Conservation (phyloP, 2,888 invertebrate species). For the Iphiclides podalirius region DNA sequence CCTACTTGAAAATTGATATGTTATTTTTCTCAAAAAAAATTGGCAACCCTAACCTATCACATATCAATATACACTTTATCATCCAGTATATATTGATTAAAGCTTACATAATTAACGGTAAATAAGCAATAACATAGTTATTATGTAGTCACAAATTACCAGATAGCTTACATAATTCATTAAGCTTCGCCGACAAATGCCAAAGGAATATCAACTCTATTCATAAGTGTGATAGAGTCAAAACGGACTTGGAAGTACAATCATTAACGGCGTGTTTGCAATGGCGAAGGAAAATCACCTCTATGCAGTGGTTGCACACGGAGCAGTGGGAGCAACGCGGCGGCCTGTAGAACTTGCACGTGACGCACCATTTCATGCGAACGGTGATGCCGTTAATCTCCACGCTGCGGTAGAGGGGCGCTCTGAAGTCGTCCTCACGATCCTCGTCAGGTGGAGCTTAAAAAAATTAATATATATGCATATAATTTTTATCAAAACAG, state of each 20-base stretch:
- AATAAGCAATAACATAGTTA: background rate
- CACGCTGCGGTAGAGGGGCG: conserved; percentile 97
- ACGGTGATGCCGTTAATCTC: conserved; percentile 99
- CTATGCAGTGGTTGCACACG: conserved; percentile 99
- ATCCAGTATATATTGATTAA: too few species aligned
- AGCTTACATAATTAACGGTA: too few species aligned
- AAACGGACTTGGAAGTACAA: too few species aligned
- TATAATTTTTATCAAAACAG: background rate
- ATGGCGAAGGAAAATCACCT: conserved; percentile 78
- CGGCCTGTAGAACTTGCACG: conserved; percentile 99
- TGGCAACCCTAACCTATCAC: too few species aligned
- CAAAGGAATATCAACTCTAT: too few species aligned
- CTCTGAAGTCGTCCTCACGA: conserved; percentile 97
- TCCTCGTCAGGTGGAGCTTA: conserved; percentile 97
- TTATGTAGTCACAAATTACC: background rate
- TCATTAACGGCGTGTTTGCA: too few species aligned
- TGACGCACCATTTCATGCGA: conserved; percentile 99
- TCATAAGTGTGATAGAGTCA: too few species aligned
- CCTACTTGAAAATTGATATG: too few species aligned
- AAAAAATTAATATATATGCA: too few species aligned
- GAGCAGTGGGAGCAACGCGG: conserved; percentile 99
- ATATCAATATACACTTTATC: too few species aligned
- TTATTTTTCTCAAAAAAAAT: too few species aligned
- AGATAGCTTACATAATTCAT: background rate
- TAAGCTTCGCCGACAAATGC: too few species aligned